These are phyloP conservation scores for Antennarius striatus DNA, from an alignment of 2,113 vertebrate species.

Conservation along the genomic window DNA sequence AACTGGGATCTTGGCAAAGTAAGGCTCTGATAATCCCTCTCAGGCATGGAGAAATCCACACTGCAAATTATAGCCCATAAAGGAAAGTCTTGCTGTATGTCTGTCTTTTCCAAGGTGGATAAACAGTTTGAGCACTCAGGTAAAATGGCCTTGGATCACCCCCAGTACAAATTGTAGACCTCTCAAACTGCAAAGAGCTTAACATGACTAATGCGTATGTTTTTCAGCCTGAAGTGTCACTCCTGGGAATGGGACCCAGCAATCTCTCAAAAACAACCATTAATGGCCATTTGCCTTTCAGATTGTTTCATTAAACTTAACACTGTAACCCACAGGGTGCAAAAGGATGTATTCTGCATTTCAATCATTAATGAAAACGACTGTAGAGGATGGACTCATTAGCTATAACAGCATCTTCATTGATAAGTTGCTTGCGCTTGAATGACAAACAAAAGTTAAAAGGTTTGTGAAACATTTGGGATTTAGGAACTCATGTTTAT, in stretches of 20 bases:
- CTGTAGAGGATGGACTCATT: too few species aligned
- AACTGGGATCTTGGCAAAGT: conserved; percentile 56
- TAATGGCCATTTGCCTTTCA: conserved; percentile 62
- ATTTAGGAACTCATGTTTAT: too few species aligned
- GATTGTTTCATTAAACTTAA: conserved; percentile 61
- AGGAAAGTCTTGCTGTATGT: conserved; percentile 6
- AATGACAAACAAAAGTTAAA: not conserved
- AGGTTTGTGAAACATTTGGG: too few species aligned
- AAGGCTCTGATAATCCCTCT: conserved; percentile 46
- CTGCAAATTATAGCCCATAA: conserved; percentile 48
- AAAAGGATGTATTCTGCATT: conserved; percentile 39
- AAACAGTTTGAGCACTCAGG: conserved; percentile 49
- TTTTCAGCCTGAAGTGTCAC: conserved; percentile 39
- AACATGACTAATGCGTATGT: conserved; percentile 51
- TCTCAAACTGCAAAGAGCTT: conserved; percentile 40
- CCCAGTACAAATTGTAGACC: conserved; percentile 35
- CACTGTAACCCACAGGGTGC: conserved; percentile 19
- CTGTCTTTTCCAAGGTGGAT: conserved; percentile 54
- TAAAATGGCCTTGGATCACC: conserved; percentile 50
- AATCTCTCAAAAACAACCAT: conserved; percentile 48
- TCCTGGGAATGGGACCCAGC: conserved; percentile 26
- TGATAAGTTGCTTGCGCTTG: not conserved
- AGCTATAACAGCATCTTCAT: too few species aligned
- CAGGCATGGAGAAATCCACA: conserved; percentile 54
- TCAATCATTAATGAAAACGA: conserved; percentile 53